A percentile compares a stretch with the other conserved stretches of the same genome.
Conservation (phyloP, 2,113 vertebrate species). For the Cyprinodon variegatus region DNA sequence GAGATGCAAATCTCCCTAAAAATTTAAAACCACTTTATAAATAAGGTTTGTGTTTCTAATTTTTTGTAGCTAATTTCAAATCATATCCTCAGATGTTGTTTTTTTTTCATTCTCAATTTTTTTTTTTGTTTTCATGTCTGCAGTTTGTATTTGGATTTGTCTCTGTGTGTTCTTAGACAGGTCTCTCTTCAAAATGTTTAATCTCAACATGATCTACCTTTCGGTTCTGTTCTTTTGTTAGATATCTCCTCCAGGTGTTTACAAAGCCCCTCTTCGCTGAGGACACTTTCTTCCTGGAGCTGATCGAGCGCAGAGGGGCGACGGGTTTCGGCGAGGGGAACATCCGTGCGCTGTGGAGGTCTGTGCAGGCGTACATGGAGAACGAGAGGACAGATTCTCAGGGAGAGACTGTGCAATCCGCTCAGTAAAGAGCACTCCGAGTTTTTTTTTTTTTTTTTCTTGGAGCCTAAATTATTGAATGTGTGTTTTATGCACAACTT, state of each 20-base stretch:
- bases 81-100: too few relatives aligned
- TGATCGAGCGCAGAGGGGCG: constrained; percentile 90
- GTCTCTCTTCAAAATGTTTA: neutral
- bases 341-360: constrained; percentile 90
- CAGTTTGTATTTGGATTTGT: too few relatives aligned
- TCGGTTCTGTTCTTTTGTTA: constrained; percentile 27
- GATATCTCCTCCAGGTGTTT: constrained; percentile 92
- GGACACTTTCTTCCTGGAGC: constrained; percentile 94
- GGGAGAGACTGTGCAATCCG: constrained; percentile 16
- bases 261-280: constrained; percentile 89
- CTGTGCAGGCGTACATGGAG: constrained; percentile 86
- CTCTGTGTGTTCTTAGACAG: neutral
- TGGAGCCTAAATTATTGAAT: neutral
- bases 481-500: neutral
- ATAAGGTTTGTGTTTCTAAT: too few relatives aligned
- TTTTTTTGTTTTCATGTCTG: too few relatives aligned
- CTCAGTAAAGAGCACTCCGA: constrained; percentile 12
- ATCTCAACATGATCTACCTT: neutral
- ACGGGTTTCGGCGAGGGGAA: constrained; percentile 92
- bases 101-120: too few relatives aligned
- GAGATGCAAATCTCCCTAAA: too few relatives aligned
- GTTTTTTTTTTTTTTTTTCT: neutral
- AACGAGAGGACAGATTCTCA: constrained; percentile 31
- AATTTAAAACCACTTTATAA: too few relatives aligned
- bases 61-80: too few relatives aligned